Conservation (phyloP, 92 coral and sea anemone species). For the Umimayanthus chanpuru region DNA sequence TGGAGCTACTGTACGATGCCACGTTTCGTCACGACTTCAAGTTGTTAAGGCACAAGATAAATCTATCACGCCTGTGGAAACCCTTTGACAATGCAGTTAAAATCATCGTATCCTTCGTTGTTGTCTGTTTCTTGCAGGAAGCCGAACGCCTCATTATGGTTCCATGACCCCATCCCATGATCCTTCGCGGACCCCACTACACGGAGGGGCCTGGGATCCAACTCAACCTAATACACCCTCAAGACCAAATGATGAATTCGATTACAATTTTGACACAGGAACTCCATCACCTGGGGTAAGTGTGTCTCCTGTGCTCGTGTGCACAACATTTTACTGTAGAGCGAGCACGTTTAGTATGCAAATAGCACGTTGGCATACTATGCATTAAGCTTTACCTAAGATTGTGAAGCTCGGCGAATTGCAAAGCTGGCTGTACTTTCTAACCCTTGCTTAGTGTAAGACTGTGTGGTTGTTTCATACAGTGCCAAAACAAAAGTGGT, state of each 20-base stretch:
- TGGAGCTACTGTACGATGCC: too few relatives aligned
- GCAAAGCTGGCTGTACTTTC: too few relatives aligned
- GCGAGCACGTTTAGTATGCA: neutral
- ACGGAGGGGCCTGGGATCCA: conserved; percentile 99
- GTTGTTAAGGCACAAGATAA: too few relatives aligned
- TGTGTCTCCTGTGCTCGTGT: neutral
- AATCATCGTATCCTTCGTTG: neutral
- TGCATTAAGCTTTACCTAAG: too few relatives aligned
- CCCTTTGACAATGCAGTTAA: neutral
- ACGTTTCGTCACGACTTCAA: neutral
- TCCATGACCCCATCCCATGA: conserved; percentile 99
- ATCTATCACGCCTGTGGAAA: neutral
- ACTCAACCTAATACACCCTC: conserved; percentile 98
- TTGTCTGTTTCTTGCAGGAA: conserved; percentile 59
- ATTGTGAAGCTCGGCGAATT: too few relatives aligned
- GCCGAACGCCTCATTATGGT: conserved; percentile 99
- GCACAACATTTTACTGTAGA: neutral
- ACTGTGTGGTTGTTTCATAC: too few relatives aligned
- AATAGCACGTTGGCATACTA: too few relatives aligned
- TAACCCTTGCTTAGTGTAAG: too few relatives aligned
- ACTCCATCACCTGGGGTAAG: conserved; percentile 98
- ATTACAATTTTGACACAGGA: conserved; percentile 89
- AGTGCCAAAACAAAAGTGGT: too few relatives aligned
- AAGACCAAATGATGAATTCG: conserved; percentile 86
- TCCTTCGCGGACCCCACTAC: conserved; percentile 98